phyloP scores from a whole-genome alignment of 2,888 invertebrate species.

The Trichopoda pennipes region DNA sequence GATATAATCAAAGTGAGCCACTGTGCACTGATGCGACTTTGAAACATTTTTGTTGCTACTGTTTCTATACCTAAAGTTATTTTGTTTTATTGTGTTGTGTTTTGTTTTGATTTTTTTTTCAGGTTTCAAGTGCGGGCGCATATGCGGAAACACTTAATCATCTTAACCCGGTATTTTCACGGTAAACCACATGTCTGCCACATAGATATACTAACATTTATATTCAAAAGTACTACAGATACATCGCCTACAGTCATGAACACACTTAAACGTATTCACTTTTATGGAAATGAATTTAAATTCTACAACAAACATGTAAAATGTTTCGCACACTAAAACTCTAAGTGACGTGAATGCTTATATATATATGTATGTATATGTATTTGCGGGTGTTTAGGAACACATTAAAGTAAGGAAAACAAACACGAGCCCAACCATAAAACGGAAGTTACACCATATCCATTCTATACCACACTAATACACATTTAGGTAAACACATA shows the following conservation, averaged over 20 bases:
- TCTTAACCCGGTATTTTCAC: conserved; percentile 69
- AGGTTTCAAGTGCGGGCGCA: conserved; percentile 70
- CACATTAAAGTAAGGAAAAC: conserved; percentile 55
- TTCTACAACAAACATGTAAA: conserved; percentile 63
- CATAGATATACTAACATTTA: conserved; percentile 66
- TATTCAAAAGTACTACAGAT: conserved; percentile 49
- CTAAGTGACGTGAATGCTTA: not conserved
- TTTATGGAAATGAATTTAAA: conserved; percentile 56
- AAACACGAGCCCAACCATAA: conserved; percentile 60
- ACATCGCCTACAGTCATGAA: conserved; percentile 22
- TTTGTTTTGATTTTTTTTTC: conserved; percentile 65
- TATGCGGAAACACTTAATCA: conserved; percentile 69
- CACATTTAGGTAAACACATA: conserved; percentile 23
- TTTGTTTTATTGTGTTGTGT: conserved; percentile 48
- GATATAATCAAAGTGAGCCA: no score
- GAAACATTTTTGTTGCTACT: conserved; percentile 27
- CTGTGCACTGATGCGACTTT: not conserved
- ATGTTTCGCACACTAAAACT: conserved; percentile 49
- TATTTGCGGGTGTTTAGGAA: not conserved
- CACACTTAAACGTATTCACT: conserved; percentile 5
- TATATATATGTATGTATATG: not conserved
- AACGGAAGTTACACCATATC: conserved; percentile 66
- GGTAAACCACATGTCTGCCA: conserved; percentile 69
- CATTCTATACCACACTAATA: conserved; percentile 53
- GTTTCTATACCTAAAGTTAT: conserved; percentile 30